Evolutionary conservation across 2,888 invertebrate species (phyloP).

Genomic region (Lasioglossum figueresi): DNA sequence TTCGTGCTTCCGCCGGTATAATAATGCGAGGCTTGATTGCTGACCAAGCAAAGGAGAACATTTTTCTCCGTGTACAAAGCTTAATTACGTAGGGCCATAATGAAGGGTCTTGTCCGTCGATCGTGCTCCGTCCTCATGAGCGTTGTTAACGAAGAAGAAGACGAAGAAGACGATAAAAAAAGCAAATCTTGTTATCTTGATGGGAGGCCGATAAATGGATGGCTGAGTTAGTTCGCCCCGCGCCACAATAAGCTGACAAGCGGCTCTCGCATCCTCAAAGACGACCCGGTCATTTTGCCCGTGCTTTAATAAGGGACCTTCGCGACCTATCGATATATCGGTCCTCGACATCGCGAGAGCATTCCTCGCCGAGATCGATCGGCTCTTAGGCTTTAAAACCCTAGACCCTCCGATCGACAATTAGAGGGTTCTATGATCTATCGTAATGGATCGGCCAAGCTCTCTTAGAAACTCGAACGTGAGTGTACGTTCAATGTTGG

Average conservation of each 20-base stretch:
- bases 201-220: slow-evolving; percentile 68
- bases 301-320: slow-evolving; percentile 66
- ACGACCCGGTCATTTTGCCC: slow-evolving; percentile 60
- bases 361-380: slow-evolving; percentile 26
- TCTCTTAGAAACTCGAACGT: not conserved
- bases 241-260: slow-evolving; percentile 68
- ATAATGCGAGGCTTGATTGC: slow-evolving; percentile 44
- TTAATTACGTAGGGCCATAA: slow-evolving; percentile 66
- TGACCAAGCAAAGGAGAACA: not conserved
- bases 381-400: not conserved
- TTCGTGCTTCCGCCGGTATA: slow-evolving; percentile 37
- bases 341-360: slow-evolving; percentile 16
- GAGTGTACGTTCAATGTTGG: not conserved
- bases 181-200: slow-evolving; percentile 66
- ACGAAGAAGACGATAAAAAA: not conserved
- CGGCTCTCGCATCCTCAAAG: slow-evolving; percentile 62
- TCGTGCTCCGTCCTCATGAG: slow-evolving; percentile 41
- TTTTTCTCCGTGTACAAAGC: slow-evolving; percentile 58
- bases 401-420: slow-evolving; percentile 38
- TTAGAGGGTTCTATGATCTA: slow-evolving; percentile 48
- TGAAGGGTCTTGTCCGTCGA: slow-evolving; percentile 63
- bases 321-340: slow-evolving; percentile 49
- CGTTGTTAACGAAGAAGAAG: slow-evolving; percentile 47
- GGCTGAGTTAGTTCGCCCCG: slow-evolving; percentile 52
- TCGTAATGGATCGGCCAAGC: slow-evolving; percentile 13